These are phyloP conservation scores for Neopelma chrysocephalum DNA, from an alignment of 2,797 vertebrate genomes.

Conservation along the genomic window DNA sequence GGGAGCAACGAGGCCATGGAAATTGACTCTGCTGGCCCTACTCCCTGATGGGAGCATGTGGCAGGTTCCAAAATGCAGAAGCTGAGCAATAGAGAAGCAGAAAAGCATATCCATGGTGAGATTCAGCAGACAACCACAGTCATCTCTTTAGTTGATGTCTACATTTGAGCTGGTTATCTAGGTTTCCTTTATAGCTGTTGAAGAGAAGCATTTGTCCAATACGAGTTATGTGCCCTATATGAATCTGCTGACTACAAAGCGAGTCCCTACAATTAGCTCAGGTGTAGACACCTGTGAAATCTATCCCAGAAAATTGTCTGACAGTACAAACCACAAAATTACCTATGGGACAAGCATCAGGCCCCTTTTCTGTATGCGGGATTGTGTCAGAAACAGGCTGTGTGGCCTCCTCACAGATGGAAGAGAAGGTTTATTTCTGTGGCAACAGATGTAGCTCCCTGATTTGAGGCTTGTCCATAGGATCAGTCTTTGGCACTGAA, in stretches of 20 bases:
- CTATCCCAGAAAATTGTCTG: background rate
- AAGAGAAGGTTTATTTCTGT: background rate
- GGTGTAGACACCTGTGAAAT: background rate
- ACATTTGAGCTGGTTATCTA: background rate
- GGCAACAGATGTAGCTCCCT: background rate
- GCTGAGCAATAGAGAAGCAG: background rate
- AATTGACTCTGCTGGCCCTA: background rate
- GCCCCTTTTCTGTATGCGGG: background rate
- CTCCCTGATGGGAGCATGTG: background rate
- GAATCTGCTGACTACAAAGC: background rate
- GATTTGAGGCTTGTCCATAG: background rate
- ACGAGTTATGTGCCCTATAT: fast-evolving
- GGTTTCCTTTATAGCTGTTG: background rate
- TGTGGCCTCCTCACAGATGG: background rate
- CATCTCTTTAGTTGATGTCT: background rate
- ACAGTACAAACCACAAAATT: background rate
- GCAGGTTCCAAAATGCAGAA: background rate
- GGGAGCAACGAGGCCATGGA: background rate
- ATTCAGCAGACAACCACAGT: background rate
- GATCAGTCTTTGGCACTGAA: background rate
- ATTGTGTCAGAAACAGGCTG: background rate
- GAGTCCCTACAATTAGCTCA: fast-evolving
- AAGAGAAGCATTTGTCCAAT: background rate
- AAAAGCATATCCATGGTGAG: background rate
- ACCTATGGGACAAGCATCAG: background rate